Percentiles rank a stretch among this genome's conserved stretches.
These are phyloP conservation scores for Apodemus speciosus DNA, from an alignment of 2,113 vertebrate species.

Conservation along the genomic window DNA sequence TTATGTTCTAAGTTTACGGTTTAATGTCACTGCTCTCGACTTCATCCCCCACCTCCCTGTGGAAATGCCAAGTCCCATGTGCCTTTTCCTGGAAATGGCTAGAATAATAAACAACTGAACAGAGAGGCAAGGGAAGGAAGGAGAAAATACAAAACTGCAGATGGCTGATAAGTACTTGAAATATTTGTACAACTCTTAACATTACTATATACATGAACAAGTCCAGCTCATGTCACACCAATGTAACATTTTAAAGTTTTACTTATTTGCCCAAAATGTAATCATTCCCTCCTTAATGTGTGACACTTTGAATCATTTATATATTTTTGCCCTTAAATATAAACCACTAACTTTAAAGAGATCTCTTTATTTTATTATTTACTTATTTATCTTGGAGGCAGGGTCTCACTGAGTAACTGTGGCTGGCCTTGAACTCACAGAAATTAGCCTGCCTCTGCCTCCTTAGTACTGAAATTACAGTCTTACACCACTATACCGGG, in stretches of 20 bases:
- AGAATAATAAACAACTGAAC: conserved; percentile 54
- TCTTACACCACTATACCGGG: not conserved
- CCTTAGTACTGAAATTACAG: not conserved
- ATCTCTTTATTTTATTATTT: not conserved
- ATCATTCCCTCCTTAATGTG: conserved; percentile 5
- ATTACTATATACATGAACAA: not conserved
- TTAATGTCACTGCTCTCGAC: not conserved
- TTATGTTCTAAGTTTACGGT: not conserved
- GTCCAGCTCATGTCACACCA: not conserved
- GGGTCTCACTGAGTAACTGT: not conserved
- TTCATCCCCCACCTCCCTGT: not conserved
- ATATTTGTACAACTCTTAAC: not conserved
- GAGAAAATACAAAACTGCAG: not conserved
- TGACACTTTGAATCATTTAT: conserved; percentile 28
- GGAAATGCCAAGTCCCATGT: conserved; percentile 42
- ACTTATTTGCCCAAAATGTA: conserved; percentile 1
- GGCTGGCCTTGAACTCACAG: not conserved
- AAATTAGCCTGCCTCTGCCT: not conserved
- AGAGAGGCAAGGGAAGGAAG: not conserved
- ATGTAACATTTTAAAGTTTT: not conserved
- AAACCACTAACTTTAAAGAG: conserved; percentile 19
- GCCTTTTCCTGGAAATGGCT: conserved; percentile 72
- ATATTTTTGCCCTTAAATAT: conserved; percentile 38
- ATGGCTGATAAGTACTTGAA: not conserved
- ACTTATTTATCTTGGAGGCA: not conserved